Percentiles rank a stretch among this genome's conserved stretches.
Conservation (phyloP, 2,113 vertebrate species). For the Mesocricetus auratus region DNA sequence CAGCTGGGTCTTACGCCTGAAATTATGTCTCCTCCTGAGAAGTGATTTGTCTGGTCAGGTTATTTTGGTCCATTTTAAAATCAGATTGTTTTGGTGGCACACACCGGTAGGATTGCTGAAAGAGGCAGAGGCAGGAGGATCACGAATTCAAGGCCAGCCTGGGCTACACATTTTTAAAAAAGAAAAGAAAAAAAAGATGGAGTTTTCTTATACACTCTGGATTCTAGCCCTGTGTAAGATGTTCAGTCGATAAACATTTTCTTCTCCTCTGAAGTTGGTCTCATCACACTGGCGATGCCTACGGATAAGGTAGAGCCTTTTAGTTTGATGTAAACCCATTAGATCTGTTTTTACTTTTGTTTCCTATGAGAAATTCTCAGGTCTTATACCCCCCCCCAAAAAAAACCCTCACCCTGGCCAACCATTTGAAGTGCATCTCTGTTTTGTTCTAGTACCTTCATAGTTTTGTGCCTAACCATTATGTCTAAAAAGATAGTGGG, state of each 20-base stretch:
- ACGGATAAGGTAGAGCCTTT: neutral
- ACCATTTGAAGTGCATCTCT: neutral
- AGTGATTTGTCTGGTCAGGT: neutral
- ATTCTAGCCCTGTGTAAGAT: neutral
- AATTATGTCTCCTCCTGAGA: neutral
- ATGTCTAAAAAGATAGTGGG: neutral
- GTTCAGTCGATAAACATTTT: neutral
- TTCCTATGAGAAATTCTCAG: neutral
- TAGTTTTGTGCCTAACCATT: neutral
- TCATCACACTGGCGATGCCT: neutral
- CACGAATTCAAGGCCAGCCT: too few relatives aligned
- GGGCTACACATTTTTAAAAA: too few relatives aligned
- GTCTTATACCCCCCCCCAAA: too few relatives aligned
- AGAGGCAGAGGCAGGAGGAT: too few relatives aligned
- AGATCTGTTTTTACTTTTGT: neutral
- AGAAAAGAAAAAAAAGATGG: too few relatives aligned
- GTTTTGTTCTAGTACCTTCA: neutral
- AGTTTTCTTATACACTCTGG: neutral
- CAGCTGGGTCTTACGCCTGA: neutral
- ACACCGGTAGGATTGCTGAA: too few relatives aligned
- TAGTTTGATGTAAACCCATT: neutral
- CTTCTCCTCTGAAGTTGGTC: neutral
- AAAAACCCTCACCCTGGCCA: neutral
- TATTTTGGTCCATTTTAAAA: neutral
- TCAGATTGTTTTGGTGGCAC: neutral